Percentiles rank a stretch among this genome's conserved stretches.
These are phyloP conservation scores for Paradoxurus hermaphroditus DNA, from an alignment of 2,113 vertebrate genomes.

Conservation along the genomic window DNA sequence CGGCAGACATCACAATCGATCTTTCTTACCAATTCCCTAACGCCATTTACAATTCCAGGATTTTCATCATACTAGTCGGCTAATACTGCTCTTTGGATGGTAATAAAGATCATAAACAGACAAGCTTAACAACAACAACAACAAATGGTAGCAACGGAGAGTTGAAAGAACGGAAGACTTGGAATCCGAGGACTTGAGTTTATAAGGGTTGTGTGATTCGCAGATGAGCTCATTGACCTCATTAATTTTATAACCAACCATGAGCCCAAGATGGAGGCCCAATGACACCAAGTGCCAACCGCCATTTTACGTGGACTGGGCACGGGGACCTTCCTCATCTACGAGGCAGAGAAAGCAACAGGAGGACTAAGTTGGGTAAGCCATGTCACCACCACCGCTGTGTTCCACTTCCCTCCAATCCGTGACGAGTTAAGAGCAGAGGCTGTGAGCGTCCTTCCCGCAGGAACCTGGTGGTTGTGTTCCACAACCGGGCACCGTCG, in stretches of 20 bases:
- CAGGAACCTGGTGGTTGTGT: too few relatives aligned
- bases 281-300: fast-evolving
- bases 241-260: not conserved
- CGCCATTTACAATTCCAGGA: not conserved
- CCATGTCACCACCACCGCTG: fast-evolving
- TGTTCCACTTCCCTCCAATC: too few relatives aligned
- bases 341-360: not conserved
- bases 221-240: not conserved
- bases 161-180: not conserved
- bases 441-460: fast-evolving
- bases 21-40: not conserved
- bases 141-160: not conserved
- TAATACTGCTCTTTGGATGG: not conserved
- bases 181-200: not conserved
- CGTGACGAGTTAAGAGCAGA: not conserved
- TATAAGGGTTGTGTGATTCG: fast-evolving
- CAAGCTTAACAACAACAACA: not conserved
- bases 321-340: not conserved
- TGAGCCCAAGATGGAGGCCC: fast-evolving
- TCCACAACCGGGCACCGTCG: too few relatives aligned
- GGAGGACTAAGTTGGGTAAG: not conserved
- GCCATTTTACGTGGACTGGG: fast-evolving
- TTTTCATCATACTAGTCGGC: not conserved
- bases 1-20: fast-evolving
- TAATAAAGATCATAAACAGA: not conserved